Conservation (phyloP, 2,113 vertebrate species). For the Lutjanus erythropterus region DNA sequence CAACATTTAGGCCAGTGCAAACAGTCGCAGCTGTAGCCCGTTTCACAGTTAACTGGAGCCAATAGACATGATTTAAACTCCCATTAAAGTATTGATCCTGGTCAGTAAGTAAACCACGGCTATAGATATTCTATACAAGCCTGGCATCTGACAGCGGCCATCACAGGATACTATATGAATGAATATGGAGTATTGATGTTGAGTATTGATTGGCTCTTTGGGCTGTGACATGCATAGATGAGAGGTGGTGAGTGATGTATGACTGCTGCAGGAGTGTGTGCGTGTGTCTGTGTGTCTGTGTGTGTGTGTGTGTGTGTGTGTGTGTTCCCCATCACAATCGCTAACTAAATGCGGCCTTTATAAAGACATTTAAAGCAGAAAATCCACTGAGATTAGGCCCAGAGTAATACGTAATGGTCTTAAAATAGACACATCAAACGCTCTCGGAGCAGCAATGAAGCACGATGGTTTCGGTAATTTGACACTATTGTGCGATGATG, state of each 20-base stretch:
- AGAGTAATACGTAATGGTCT: constrained; percentile 26
- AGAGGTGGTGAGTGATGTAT: constrained; percentile 36
- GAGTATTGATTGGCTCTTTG: constrained; percentile 54
- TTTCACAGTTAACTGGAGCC: constrained; percentile 37
- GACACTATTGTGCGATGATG: neutral
- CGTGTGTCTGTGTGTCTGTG: constrained; percentile 3
- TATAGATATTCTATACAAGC: constrained; percentile 47
- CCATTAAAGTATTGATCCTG: constrained; percentile 63
- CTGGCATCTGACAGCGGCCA: constrained; percentile 30
- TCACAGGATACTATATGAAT: constrained; percentile 50
- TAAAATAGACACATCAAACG: constrained; percentile 47
- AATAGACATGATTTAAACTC: constrained; percentile 55
- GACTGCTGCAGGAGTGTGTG: neutral
- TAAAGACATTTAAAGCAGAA: constrained; percentile 11
- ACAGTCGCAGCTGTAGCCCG: constrained; percentile 8
- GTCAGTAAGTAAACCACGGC: constrained; percentile 62
- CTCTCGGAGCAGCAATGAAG: constrained; percentile 14
- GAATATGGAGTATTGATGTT: constrained; percentile 56
- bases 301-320: neutral
- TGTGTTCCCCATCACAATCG: constrained; percentile 4
- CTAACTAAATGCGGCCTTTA: constrained; percentile 1
- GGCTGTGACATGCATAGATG: constrained; percentile 47
- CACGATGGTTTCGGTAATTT: constrained; percentile 3
- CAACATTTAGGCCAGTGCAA: constrained; percentile 30
- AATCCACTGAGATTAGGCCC: constrained; percentile 50